Base-by-base conservation (phyloP, 1,140 invertebrate genomes). In the Bombus waltoni region DNA sequence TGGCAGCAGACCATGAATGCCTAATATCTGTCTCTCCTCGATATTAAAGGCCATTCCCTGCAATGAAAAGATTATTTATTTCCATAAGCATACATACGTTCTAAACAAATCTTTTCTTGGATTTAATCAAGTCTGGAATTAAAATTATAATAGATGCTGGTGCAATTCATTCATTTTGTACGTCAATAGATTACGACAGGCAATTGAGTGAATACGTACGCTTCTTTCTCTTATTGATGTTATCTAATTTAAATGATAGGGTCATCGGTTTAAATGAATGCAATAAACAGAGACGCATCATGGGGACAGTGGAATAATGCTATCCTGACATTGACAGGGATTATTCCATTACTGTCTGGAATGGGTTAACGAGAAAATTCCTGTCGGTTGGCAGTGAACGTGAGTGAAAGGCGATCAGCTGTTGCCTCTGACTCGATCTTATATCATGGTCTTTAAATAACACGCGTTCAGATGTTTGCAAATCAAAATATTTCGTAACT, bases 31-130 rank as follows among this genome's bases (percentile, higher is more conserved):
- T 5, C 98, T 96, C 94, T 99, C 98, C 91, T 97, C 96, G 47
- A 98, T 96, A 3, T 96, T 96, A 93, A 98, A 99, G 4, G 98
- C 98, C 96, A 98, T 97, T 25, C 98, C 98, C 97, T 98, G 94
- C 38, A 90, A 84, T 18, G 18, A 70, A 75, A 2, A 42, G 42
- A 18, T 11, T 35, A 44, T 44, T 73, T 32, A 15, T 44, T 28
- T 42, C 11, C 9, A 53, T 22, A 22, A 53, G 18, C 18, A 8
- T 53, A 53, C 47, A 22, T 53, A 53, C 47, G 8, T 53, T 8
- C 0, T 8, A 8, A 18, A 6, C 0, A 47, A 47, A 1, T 5
- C 5, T 18, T 47, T 18, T 47, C 47, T 5, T 47, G 5, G 5
- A 32, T 18, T 47, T 18, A 18, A 18, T 15, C 47, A 18, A 18